A percentile compares a stretch with the other conserved stretches of the same genome.
Evolutionary conservation across 2,113 vertebrate species (phyloP).

Genomic region (Mastomys natalensis): DNA sequence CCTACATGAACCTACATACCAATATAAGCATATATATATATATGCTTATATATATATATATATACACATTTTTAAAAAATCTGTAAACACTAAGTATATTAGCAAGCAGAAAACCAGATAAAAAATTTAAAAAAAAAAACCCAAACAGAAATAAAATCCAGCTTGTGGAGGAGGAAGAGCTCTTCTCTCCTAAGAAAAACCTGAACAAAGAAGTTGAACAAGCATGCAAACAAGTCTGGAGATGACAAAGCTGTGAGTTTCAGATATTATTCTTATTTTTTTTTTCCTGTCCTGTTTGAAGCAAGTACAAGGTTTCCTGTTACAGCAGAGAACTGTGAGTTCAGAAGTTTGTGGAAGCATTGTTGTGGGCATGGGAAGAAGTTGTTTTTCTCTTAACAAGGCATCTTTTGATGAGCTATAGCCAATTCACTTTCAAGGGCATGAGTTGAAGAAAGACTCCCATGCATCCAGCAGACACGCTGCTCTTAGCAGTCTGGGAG

Average conservation of each 20-base stretch:
- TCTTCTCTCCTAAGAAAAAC: constrained; percentile 1
- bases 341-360: not conserved
- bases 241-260: not conserved
- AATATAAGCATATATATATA: not conserved
- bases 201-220: not conserved
- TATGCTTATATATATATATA: too few species aligned
- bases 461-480: not conserved
- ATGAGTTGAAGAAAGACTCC: not conserved
- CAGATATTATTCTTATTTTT: not conserved
- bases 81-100: not conserved
- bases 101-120: not conserved
- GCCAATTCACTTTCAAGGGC: not conserved
- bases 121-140: too few species aligned
- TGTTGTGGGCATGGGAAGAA: not conserved
- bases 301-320: not conserved
- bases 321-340: not conserved
- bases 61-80: too few species aligned
- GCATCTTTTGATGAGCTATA: not conserved
- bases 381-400: not conserved
- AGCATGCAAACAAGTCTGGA: not conserved
- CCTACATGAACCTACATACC: not conserved
- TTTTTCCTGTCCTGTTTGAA: not conserved
- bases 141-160: not conserved
- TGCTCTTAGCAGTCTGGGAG: not conserved
- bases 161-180: not conserved